Percentiles rank a stretch among this genome's conserved stretches.
phyloP scores from a whole-genome alignment of 1,140 invertebrate genomes.

The Lanistes nyassanus region DNA sequence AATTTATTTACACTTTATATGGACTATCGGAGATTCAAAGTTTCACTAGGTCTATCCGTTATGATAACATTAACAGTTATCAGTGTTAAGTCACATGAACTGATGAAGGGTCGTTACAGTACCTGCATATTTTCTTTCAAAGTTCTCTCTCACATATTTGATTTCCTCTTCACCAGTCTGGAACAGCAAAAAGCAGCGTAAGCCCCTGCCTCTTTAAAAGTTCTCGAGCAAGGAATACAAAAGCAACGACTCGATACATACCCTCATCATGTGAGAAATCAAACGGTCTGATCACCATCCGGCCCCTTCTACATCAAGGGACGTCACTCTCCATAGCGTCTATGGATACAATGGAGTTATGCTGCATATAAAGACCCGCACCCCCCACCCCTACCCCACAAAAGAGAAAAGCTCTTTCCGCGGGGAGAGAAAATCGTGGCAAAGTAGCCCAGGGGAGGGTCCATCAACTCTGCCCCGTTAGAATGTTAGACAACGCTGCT shows the following conservation, averaged over 20 bases:
- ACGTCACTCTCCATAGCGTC: background rate
- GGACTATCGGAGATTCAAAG: too few relatives aligned
- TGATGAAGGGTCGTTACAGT: background rate
- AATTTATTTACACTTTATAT: too few relatives aligned
- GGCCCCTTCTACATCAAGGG: background rate
- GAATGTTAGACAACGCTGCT: too few relatives aligned
- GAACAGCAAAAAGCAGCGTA: conserved; percentile 11
- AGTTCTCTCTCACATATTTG: conserved; percentile 40
- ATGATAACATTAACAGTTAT: too few relatives aligned
- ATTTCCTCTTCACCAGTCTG: conserved; percentile 39
- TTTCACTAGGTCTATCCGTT: too few relatives aligned
- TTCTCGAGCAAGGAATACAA: background rate
- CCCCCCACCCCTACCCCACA: too few relatives aligned
- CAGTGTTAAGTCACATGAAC: conserved; percentile 24
- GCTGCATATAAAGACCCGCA: too few relatives aligned
- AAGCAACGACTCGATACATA: background rate
- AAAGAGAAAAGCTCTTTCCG: too few relatives aligned
- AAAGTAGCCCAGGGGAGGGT: too few relatives aligned
- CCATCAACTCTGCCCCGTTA: too few relatives aligned
- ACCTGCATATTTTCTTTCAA: conserved; percentile 49
- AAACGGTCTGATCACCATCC: conserved; percentile 16
- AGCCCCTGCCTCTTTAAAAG: background rate
- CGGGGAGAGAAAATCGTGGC: too few relatives aligned
- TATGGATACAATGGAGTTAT: too few relatives aligned
- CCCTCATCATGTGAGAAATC: conserved; percentile 8